Evolutionary conservation across 2,888 invertebrate genomes (phyloP).

Genomic region (Sclerodermus sp.): DNA sequence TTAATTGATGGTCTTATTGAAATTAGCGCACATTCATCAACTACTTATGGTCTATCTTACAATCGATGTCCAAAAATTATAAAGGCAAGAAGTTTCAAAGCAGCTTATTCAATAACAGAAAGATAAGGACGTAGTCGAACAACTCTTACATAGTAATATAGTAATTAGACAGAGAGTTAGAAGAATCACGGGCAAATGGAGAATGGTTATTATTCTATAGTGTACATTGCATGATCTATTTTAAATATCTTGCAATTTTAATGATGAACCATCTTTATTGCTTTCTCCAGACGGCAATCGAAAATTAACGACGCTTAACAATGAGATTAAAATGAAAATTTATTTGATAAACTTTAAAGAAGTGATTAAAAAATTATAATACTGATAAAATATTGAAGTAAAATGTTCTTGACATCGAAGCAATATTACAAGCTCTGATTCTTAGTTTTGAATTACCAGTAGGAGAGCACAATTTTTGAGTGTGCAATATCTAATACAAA

Average conservation of each 20-base stretch:
- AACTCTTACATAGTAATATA: neutral
- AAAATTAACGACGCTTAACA: constrained; percentile 14
- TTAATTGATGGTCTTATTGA: constrained; percentile 9
- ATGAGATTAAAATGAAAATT: neutral
- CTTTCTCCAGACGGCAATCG: constrained; percentile 21
- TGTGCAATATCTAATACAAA: constrained; percentile 40
- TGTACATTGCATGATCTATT: constrained; percentile 9
- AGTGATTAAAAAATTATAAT: no score
- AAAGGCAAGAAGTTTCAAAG: constrained; percentile 8
- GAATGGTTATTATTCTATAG: constrained; percentile 9
- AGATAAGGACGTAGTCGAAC: neutral
- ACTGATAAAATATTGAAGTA: no score
- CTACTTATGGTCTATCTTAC: constrained; percentile 8
- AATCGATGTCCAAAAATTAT: neutral
- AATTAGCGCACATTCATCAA: constrained; percentile 26
- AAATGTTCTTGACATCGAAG: no score
- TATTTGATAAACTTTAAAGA: no score
- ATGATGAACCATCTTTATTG: constrained; percentile 8
- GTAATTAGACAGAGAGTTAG: neutral
- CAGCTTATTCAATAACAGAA: neutral
- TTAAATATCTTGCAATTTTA: constrained; percentile 3
- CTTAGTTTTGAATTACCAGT: no score
- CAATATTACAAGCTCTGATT: no score
- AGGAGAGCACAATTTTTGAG: neutral
- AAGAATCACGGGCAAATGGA: constrained; percentile 9